Conservation (phyloP, 1,140 invertebrate species). For the Andrena cerasifolii region DNA sequence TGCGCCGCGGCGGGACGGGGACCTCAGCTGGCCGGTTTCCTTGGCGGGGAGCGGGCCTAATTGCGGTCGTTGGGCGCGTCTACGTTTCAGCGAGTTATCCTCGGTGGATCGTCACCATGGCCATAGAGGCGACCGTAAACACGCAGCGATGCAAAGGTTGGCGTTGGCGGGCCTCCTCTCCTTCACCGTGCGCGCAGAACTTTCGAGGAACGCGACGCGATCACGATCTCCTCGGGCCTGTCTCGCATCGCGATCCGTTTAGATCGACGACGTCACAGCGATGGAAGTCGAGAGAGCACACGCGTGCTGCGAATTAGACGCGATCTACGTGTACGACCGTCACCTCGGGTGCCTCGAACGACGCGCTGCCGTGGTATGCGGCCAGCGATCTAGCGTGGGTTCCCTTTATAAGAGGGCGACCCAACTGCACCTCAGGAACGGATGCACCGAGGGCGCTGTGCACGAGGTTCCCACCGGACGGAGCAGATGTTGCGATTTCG, state of each 20-base stretch:
- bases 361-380: conserved; percentile 66
- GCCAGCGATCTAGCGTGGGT: conserved; percentile 61
- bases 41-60: background rate
- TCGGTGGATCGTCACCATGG: conserved; percentile 16
- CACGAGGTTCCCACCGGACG: background rate
- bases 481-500: too few relatives aligned
- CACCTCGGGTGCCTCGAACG: conserved; percentile 18
- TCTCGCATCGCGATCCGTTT: background rate
- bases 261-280: background rate
- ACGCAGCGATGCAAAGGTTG: background rate
- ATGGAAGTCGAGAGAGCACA: background rate
- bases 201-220: background rate
- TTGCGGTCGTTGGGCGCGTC: conserved; percentile 9
- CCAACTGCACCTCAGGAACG: conserved; percentile 33
- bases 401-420: conserved; percentile 67
- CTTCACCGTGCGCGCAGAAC: conserved; percentile 24
- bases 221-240: background rate
- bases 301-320: conserved; percentile 25
- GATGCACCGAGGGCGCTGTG: background rate
- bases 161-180: background rate
- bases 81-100: background rate
- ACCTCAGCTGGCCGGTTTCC: background rate
- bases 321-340: conserved; percentile 33
- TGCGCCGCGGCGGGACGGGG: background rate
- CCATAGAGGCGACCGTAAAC: conserved; percentile 33